A percentile compares a stretch with the other conserved stretches of the same genome.
Conservation (phyloP, 1,140 invertebrate genomes). For the Asbolus verrucosus region DNA sequence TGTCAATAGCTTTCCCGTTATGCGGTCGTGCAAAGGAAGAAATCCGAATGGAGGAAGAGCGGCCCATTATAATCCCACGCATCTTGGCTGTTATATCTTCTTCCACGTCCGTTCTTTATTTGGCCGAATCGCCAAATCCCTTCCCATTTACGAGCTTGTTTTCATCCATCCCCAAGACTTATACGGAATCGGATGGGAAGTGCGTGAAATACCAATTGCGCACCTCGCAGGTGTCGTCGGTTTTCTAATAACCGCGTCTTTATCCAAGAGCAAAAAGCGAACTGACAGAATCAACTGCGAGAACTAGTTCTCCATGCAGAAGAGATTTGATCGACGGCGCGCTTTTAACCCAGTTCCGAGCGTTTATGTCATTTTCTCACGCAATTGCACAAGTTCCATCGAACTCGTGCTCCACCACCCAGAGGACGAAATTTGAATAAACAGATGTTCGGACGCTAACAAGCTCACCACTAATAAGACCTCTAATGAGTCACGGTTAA, state of each 20-base stretch:
- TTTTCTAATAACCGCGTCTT: constrained; percentile 13
- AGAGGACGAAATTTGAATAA: constrained; percentile 35
- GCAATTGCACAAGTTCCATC: constrained; percentile 23
- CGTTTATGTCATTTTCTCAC: constrained; percentile 28
- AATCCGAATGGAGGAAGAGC: constrained; percentile 30
- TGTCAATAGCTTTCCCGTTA: no score
- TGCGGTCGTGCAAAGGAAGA: no score
- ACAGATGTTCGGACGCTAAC: constrained; percentile 29
- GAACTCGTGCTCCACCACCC: constrained; percentile 19
- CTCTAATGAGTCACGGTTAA: constrained; percentile 50
- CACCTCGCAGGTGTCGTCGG: constrained; percentile 16
- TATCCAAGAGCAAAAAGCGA: no score
- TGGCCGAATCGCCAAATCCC: constrained; percentile 18
- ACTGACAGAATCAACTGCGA: constrained; percentile 16
- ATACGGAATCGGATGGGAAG: constrained; percentile 18
- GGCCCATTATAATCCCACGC: constrained; percentile 35
- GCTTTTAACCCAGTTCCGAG: constrained; percentile 32
- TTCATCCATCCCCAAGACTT: background rate
- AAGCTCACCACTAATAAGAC: constrained; percentile 18
- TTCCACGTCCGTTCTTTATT: constrained; percentile 15
- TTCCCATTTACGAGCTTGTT: constrained; percentile 19
- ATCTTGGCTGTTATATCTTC: constrained; percentile 32
- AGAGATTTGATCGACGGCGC: constrained; percentile 5
- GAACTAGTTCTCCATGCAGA: constrained; percentile 19
- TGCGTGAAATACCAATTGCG: constrained; percentile 28